Conservation (phyloP, 1,140 invertebrate species). For the Gyrodactylus bullatarudis region DNA sequence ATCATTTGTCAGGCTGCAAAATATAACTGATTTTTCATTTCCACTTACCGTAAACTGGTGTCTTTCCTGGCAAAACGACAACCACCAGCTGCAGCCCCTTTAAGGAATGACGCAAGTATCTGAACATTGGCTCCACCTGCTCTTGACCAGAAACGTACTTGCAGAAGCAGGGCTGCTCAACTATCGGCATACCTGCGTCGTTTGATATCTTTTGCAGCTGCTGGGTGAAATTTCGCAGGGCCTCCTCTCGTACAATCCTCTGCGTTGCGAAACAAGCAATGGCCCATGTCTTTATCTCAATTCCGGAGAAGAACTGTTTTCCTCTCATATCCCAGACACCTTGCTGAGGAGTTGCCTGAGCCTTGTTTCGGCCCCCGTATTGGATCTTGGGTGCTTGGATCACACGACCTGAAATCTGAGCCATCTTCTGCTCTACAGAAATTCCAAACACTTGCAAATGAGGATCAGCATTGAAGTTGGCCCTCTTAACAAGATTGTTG, state of each 20-base stretch:
- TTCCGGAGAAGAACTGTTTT: conserved; percentile 95
- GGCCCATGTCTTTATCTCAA: conserved; percentile 94
- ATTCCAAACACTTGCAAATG: conserved; percentile 94
- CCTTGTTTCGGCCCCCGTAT: conserved; percentile 70
- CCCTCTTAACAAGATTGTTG: conserved; percentile 62
- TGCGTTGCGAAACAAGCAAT: conserved; percentile 97
- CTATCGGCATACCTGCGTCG: background rate
- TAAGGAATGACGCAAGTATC: conserved; percentile 46
- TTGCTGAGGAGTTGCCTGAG: conserved; percentile 19
- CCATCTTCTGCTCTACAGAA: background rate
- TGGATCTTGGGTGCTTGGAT: conserved; percentile 88
- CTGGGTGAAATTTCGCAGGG: conserved; percentile 27
- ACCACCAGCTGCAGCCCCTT: conserved; percentile 70
- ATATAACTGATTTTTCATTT: conserved; percentile 1
- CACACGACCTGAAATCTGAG: conserved; percentile 75
- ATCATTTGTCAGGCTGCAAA: background rate
- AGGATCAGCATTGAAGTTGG: conserved; percentile 90
- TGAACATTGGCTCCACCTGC: conserved; percentile 91
- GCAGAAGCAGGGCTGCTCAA: conserved; percentile 18
- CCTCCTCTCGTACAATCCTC: conserved; percentile 74
- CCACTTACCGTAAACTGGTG: conserved; percentile 52
- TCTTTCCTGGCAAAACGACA: conserved; percentile 89
- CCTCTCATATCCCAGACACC: conserved; percentile 98
- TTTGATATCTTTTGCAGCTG: conserved; percentile 4
- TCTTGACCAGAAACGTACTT: conserved; percentile 45